Conservation (phyloP, 2,113 vertebrate species). For the Carassius gibelio region DNA sequence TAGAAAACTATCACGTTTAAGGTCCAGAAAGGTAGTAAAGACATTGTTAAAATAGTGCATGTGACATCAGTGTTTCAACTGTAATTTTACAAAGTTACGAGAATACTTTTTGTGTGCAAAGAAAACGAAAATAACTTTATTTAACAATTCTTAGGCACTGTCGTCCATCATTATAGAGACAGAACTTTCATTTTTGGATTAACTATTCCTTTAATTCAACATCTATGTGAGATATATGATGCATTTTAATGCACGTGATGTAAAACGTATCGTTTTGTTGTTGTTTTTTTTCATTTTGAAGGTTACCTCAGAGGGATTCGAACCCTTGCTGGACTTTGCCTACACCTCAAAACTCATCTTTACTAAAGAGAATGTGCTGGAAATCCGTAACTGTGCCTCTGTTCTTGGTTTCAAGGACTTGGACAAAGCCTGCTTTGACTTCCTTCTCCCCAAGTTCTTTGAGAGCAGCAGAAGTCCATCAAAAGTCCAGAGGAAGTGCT, state of each 20-base stretch:
- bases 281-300: constrained; percentile 57
- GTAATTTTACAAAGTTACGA: too few species aligned
- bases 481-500: constrained; percentile 76
- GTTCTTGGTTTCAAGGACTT: constrained; percentile 87
- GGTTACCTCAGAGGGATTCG: constrained; percentile 90
- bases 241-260: background rate
- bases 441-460: constrained; percentile 88
- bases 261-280: background rate
- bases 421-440: constrained; percentile 92
- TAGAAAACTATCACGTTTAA: too few species aligned
- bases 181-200: background rate
- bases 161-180: too few species aligned
- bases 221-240: background rate
- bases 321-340: constrained; percentile 90
- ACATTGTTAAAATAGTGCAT: too few species aligned
- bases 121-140: background rate
- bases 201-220: too few species aligned
- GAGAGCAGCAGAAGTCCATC: constrained; percentile 70
- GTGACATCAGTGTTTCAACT: too few species aligned
- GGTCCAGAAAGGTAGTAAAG: too few species aligned
- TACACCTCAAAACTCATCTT: constrained; percentile 92
- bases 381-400: constrained; percentile 83
- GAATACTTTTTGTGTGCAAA: too few species aligned
- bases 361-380: constrained; percentile 86
- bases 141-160: too few species aligned